Conservation (phyloP, 92 coral and sea anemone species). For the Actinernus sp. region DNA sequence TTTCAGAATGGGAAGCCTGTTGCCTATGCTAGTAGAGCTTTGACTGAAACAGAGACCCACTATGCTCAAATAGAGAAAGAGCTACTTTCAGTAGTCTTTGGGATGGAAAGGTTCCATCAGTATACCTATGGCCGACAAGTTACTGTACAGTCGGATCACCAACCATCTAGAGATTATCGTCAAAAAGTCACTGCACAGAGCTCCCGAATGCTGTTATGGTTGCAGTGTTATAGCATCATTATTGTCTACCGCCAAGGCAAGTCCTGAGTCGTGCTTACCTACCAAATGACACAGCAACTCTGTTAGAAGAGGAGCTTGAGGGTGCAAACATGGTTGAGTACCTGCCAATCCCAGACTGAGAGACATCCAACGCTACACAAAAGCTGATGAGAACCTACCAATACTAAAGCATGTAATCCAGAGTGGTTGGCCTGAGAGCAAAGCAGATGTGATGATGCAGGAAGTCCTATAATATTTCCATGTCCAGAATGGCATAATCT, state of each 20-base stretch:
- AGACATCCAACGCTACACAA: slow-evolving; percentile 6
- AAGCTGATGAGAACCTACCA: slow-evolving; percentile 6
- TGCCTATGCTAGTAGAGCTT: neutral
- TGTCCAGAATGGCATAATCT: no score
- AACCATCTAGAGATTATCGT: neutral
- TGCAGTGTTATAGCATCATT: slow-evolving; percentile 1
- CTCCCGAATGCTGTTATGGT: neutral
- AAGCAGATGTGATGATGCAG: neutral
- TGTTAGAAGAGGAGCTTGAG: neutral
- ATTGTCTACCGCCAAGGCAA: slow-evolving; percentile 2
- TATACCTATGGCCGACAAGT: no score
- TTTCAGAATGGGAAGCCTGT: neutral
- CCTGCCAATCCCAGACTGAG: slow-evolving; percentile 2
- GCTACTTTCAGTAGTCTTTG: neutral
- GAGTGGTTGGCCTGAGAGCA: slow-evolving; percentile 4
- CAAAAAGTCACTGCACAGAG: slow-evolving; percentile 2
- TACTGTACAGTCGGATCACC: no score
- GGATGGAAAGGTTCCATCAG: neutral
- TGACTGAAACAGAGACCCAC: neutral
- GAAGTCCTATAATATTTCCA: neutral
- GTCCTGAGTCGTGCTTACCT: slow-evolving; percentile 3
- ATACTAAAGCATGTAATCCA: neutral
- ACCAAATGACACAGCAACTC: neutral
- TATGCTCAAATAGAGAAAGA: neutral
- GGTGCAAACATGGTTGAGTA: neutral